Evolutionary conservation across 2,113 vertebrate genomes (phyloP).

Genomic region (Dromaius novaehollandiae): DNA sequence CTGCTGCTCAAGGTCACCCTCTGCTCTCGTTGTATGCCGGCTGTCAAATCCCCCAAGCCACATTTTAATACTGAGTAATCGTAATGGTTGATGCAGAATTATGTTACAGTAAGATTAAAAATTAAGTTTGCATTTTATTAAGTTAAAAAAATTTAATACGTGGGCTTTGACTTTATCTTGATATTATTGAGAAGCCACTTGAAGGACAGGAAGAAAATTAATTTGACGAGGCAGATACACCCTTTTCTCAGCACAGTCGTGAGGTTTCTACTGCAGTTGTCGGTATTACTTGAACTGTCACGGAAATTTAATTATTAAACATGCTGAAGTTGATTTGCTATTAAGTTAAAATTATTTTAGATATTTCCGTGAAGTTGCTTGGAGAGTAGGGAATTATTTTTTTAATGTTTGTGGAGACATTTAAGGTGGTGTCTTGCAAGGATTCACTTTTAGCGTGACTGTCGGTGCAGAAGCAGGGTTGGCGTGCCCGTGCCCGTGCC

Average conservation of each 20-base stretch:
- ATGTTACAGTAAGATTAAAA: not conserved
- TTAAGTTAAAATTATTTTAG: not conserved
- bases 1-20: conserved; percentile 71
- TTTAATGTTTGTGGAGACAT: not conserved
- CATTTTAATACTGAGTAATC: not conserved
- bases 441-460: not conserved
- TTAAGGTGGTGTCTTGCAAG: not conserved
- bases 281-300: not conserved
- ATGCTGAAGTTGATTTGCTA: not conserved
- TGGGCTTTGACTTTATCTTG: not conserved
- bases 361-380: not conserved
- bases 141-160: not conserved
- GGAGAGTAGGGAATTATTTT: not conserved
- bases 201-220: conserved; percentile 21
- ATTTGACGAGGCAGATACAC: not conserved
- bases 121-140: not conserved
- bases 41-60: conserved; percentile 9
- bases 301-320: not conserved
- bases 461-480: too few species aligned
- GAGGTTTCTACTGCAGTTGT: not conserved
- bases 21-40: conserved; percentile 38
- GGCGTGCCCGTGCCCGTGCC: too few species aligned
- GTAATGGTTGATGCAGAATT: not conserved
- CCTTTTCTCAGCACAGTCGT: not conserved
- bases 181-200: not conserved